Evolutionary conservation across 2,113 vertebrate species (phyloP).

Genomic region (Caloenas nicobarica): DNA sequence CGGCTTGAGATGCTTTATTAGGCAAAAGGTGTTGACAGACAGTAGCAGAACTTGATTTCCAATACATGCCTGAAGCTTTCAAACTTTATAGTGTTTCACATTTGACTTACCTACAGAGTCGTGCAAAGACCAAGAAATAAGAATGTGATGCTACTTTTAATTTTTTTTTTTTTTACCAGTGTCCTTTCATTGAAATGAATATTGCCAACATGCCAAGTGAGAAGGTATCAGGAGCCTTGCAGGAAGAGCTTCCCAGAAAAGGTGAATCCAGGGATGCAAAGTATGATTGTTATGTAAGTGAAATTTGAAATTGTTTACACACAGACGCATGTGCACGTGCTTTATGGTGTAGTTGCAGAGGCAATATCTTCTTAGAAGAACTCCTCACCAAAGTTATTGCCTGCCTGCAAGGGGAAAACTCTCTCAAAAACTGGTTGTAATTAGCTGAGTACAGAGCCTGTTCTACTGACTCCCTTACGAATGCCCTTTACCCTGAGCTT

Average conservation of each 20-base stretch:
- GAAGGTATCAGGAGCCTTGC: not conserved
- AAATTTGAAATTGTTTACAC: not conserved
- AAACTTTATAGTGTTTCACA: not conserved
- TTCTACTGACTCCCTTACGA: not conserved
- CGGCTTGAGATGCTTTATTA: not conserved
- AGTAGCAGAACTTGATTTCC: not conserved
- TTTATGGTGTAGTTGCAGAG: not conserved
- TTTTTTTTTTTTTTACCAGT: not conserved
- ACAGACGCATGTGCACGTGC: accelerated
- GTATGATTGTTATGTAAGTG: not conserved
- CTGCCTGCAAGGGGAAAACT: not conserved
- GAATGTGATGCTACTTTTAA: not conserved
- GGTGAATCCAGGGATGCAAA: not conserved
- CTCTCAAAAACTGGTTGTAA: not conserved
- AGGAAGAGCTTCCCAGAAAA: not conserved
- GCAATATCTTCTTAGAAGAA: not conserved
- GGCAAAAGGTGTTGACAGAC: not conserved
- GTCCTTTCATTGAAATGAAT: not conserved
- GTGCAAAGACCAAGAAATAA: not conserved
- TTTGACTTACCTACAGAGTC: not conserved
- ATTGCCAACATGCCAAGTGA: not conserved
- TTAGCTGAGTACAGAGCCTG: not conserved
- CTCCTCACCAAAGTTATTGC: not conserved
- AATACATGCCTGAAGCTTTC: not conserved
- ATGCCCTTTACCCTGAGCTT: not conserved